Conservation (phyloP, 2,113 vertebrate species). For the Syngnathus scovelli region DNA sequence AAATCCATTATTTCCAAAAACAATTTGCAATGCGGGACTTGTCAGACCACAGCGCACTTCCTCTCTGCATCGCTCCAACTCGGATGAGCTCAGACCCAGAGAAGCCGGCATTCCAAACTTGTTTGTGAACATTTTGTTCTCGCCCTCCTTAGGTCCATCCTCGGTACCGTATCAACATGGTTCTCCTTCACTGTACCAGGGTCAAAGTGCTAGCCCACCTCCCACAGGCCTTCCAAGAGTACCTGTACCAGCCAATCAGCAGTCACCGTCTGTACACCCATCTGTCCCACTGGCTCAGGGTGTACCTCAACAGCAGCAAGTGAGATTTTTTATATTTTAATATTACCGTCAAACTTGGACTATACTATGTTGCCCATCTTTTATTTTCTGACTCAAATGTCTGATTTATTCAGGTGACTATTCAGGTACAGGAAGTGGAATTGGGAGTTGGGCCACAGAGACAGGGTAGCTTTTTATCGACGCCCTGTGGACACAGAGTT, state of each 20-base stretch:
- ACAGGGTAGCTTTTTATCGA: conserved; percentile 78
- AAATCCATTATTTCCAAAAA: too few relatives aligned
- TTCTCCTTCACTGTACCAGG: conserved; percentile 75
- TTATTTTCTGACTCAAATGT: neutral
- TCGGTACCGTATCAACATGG: conserved; percentile 84
- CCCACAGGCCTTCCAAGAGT: conserved; percentile 77
- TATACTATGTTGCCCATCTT: neutral
- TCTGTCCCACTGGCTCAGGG: conserved; percentile 58
- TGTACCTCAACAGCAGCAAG: conserved; percentile 82
- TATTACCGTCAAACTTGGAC: neutral
- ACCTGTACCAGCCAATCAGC: conserved; percentile 78
- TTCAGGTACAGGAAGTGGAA: conserved; percentile 92
- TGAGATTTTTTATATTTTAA: conserved; percentile 40
- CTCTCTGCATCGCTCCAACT: too few relatives aligned
- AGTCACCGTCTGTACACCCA: conserved; percentile 54
- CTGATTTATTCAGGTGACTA: conserved; percentile 76
- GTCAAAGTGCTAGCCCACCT: conserved; percentile 83
- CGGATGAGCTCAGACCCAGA: too few relatives aligned
- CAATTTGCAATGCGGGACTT: too few relatives aligned
- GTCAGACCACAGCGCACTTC: too few relatives aligned
- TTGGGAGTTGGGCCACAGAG: conserved; percentile 75
- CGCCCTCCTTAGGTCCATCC: conserved; percentile 71
- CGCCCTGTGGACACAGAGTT: conserved; percentile 84
- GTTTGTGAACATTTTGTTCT: neutral
- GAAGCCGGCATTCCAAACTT: too few relatives aligned